A percentile compares a stretch with the other conserved stretches of the same genome.
These are phyloP conservation scores for Scophthalmus maximus DNA, from an alignment of 2,113 vertebrate species.

Conservation along the genomic window DNA sequence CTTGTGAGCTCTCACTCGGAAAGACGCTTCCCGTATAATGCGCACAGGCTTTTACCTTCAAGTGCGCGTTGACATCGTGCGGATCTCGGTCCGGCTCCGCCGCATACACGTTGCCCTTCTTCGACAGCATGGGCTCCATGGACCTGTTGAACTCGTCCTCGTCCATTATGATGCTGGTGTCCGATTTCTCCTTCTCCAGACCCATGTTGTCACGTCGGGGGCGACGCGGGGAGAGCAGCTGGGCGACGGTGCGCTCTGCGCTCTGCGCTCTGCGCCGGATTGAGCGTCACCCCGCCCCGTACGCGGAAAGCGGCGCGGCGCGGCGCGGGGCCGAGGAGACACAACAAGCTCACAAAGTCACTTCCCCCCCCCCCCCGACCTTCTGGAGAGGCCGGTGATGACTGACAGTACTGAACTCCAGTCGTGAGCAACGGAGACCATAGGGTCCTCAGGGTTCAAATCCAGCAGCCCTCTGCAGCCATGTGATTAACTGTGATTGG, in stretches of 20 bases:
- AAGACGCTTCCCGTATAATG: not conserved
- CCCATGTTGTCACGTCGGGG: constrained; percentile 80
- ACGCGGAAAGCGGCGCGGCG: constrained; percentile 51
- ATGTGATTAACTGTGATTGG: constrained; percentile 21
- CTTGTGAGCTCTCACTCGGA: constrained; percentile 22
- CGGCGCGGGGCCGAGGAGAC: constrained; percentile 50
- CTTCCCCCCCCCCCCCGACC: constrained; percentile 23
- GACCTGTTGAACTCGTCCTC: constrained; percentile 86
- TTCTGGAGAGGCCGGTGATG: constrained; percentile 9
- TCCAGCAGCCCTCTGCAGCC: not conserved
- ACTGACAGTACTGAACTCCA: constrained; percentile 28
- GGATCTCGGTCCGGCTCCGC: constrained; percentile 84
- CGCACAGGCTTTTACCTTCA: constrained; percentile 85
- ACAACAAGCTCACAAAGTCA: constrained; percentile 49
- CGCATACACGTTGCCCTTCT: constrained; percentile 67
- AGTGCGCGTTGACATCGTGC: constrained; percentile 84
- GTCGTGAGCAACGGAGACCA: constrained; percentile 3
- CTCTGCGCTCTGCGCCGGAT: constrained; percentile 20
- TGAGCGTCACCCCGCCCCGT: constrained; percentile 67
- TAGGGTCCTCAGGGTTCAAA: not conserved
- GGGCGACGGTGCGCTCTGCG: constrained; percentile 26
- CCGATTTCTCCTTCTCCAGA: constrained; percentile 88
- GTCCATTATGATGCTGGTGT: constrained; percentile 88
- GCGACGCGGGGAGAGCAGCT: constrained; percentile 28
- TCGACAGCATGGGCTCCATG: constrained; percentile 80